Base-by-base conservation (phyloP, 2,888 invertebrate genomes). In the Nymphalis urticae region DNA sequence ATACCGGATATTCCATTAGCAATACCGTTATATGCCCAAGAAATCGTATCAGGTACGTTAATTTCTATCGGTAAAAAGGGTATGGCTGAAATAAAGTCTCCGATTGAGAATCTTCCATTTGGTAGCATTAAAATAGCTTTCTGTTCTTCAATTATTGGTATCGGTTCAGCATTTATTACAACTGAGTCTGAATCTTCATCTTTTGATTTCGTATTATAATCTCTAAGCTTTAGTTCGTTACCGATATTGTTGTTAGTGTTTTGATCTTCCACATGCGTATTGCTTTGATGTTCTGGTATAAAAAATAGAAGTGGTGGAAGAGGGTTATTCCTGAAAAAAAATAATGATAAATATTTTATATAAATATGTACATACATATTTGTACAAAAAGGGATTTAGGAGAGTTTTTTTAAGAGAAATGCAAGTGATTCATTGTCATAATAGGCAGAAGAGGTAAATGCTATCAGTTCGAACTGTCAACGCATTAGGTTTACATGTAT, bases 61-160 rank as follows among this genome's bases (percentile, higher is more conserved):
- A 95, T 83, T 83, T 95, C 94, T 64, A 95, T 85, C 0, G 95
- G 95, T 24, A 95, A 83, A 79, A 94, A 94, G 0, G 94, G 93
- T 32, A 94, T 90, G 7, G 85, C 82, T 19, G 92, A 89, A 68
- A 95, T 94, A 62, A 94, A 82, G 48, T 86, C 87, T 6, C 94
- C 93, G 17, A 92, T 81, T 1, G 83, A 80, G 17, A 82, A 75
- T 76, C 86, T 85, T 19, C 83, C 82, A 67, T 48, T 77, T 17
- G 81, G 80, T 53, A 80, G 36, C 0, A 89, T 72, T 58, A 88
- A 62, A 50, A 85, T 69, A 8, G 82, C 80, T 75, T 75, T 82
- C 32, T 69, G 73, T 16, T 66, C 68, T 63, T 77, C 76, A 61
- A 77, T 72, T 60, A 74, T 76, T 51, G 76, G 72, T 48, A 68